Percentiles rank a stretch among this genome's conserved stretches.
These are phyloP conservation scores for Mellivora capensis DNA, from an alignment of 2,113 vertebrate species.

Conservation along the genomic window DNA sequence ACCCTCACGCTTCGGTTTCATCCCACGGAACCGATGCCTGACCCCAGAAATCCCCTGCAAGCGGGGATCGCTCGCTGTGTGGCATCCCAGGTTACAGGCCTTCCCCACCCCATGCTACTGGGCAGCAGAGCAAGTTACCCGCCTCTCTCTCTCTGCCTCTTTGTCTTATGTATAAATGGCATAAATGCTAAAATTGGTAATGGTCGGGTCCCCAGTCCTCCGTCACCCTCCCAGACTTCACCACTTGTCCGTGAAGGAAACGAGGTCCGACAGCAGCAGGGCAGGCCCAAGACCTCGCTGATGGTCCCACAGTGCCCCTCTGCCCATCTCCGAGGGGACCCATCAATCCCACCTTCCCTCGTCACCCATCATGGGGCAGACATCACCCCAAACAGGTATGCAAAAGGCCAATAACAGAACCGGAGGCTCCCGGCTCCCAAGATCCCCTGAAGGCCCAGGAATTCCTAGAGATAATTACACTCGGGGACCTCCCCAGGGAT, in stretches of 20 bases:
- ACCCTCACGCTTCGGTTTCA: not conserved
- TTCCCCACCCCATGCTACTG: not conserved
- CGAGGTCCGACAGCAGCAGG: not conserved
- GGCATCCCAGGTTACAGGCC: not conserved
- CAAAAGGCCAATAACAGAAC: not conserved
- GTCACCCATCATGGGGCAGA: not conserved
- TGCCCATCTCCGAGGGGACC: not conserved
- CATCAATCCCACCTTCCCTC: not conserved
- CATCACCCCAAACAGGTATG: not conserved
- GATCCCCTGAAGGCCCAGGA: not conserved
- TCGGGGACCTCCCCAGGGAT: not conserved
- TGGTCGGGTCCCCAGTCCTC: not conserved
- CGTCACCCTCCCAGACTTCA: not conserved
- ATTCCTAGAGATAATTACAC: not conserved
- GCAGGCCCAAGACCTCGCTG: not conserved
- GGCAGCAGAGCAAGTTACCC: not conserved
- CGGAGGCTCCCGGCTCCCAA: not conserved
- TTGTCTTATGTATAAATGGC: not conserved
- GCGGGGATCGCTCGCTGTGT: not conserved
- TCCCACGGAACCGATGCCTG: not conserved
- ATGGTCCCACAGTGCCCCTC: not conserved
- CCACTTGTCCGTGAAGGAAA: not conserved
- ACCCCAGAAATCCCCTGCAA: not conserved
- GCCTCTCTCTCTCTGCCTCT: not conserved
- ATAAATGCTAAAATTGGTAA: not conserved